These are phyloP conservation scores for Hyla sarda DNA, from an alignment of 2,113 vertebrate species.

Conservation along the genomic window DNA sequence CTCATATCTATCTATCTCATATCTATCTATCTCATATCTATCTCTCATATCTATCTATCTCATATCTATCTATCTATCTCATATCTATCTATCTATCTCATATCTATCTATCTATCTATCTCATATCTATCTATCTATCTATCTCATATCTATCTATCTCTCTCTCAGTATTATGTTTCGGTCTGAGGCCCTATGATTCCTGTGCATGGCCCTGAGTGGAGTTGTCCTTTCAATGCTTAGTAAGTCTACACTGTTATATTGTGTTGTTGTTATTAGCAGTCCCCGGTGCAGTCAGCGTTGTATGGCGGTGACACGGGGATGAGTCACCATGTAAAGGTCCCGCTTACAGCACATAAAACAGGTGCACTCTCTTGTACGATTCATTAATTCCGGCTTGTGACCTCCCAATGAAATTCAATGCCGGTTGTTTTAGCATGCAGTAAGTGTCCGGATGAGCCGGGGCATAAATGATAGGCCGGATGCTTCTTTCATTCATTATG, in stretches of 20 bases:
- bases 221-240: too few relatives aligned
- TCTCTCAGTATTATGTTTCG: not conserved
- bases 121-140: too few relatives aligned
- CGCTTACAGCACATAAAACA: not conserved
- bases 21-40: too few relatives aligned
- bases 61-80: too few relatives aligned
- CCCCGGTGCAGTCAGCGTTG: not conserved
- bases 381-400: constrained; percentile 36
- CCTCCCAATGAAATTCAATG: not conserved
- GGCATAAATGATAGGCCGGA: not conserved
- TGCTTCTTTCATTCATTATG: not conserved
- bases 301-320: not conserved
- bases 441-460: not conserved
- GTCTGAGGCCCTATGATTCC: too few relatives aligned
- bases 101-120: too few relatives aligned
- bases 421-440: not conserved
- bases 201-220: too few relatives aligned
- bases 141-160: too few relatives aligned
- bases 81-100: too few relatives aligned
- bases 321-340: constrained; percentile 28
- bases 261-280: not conserved
- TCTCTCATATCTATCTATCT: too few relatives aligned
- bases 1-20: too few relatives aligned
- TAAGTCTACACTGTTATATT: too few relatives aligned
- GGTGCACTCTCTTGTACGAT: not conserved